Conservation (phyloP, 2,113 vertebrate genomes). For the Notarius quadriscutis region DNA sequence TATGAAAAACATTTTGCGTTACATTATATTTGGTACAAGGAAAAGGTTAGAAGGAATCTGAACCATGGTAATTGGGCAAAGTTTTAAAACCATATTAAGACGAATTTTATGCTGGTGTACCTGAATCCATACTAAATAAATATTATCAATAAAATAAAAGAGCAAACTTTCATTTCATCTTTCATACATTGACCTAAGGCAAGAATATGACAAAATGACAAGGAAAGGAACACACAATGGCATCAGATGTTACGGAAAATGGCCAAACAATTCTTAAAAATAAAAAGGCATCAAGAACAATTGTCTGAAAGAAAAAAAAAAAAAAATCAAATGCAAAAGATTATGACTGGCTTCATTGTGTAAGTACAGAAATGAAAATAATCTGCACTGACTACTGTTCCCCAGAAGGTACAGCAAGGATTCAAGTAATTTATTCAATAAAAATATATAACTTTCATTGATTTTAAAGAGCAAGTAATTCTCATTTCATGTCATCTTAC, state of each 20-base stretch:
- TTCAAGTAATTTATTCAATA: constrained; percentile 61
- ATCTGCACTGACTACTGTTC: constrained; percentile 24
- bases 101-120: constrained; percentile 43
- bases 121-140: constrained; percentile 37
- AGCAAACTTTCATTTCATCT: constrained; percentile 2
- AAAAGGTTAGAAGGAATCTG: background rate
- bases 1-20: constrained; percentile 16
- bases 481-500: constrained; percentile 23
- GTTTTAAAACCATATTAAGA: constrained; percentile 30
- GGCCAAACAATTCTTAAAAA: constrained; percentile 46
- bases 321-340: constrained; percentile 56
- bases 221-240: constrained; percentile 15
- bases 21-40: background rate
- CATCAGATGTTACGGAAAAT: constrained; percentile 10
- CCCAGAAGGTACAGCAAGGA: constrained; percentile 47
- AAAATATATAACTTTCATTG: constrained; percentile 35
- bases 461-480: constrained; percentile 34
- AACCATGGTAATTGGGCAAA: background rate
- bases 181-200: constrained; percentile 28
- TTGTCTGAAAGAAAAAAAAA: constrained; percentile 52
- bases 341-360: constrained; percentile 46
- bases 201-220: constrained; percentile 22
- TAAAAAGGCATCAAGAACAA: constrained; percentile 64
- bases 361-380: constrained; percentile 32
- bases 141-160: background rate